Evolutionary conservation across 1,140 invertebrate genomes (phyloP), one percentile per base, ranked within the genome.

Genomic region (Tetramorium parvispinum): DNA sequence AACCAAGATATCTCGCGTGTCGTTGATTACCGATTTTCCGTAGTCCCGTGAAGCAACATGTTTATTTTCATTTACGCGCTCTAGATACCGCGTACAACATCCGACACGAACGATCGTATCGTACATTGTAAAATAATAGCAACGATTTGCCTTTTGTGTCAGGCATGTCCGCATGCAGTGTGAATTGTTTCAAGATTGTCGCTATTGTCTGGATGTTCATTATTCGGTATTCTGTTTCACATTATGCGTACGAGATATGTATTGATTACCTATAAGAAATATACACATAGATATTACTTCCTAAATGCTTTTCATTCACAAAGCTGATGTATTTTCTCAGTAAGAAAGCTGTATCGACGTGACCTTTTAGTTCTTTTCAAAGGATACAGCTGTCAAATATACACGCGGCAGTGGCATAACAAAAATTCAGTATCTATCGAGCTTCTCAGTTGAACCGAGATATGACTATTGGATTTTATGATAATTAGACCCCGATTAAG

Each of bases 1-100:
- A n/a, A n/a, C 32, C 37, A 24, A 24, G 77, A 68, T 40, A 55
- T 55, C 77, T 68, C 77, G 61, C 61, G 61, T 68, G 61, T 79
- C 61, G 51, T 16, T 79, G 77, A 79, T 68, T 79, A 79, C 61
- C 46, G 61, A 66, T 32, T 78, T 63, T 79, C 46, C n/a, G 5
- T 37, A 51, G 65, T 51, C 46, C 1, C 24, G 46, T 40, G n/a
- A 51, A 13, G 49, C 5, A 82, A 27, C 16, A n/a, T 32, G 59
- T 78, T 85, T 63, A 77, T 77, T 85, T 85, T 85, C 57, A 63
- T 77, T 85, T 85, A 51, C 27, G 59, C 43, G 82, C 57, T 85
- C 82, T 18, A 85, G 21, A 85, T 85, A 77, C 46, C 51, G 16
- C 37, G 66, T 6, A 24, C 55, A 81, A 70, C 49, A 43, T 57